Conservation (phyloP, 2,797 vertebrate genomes). For the Falco cherrug region DNA sequence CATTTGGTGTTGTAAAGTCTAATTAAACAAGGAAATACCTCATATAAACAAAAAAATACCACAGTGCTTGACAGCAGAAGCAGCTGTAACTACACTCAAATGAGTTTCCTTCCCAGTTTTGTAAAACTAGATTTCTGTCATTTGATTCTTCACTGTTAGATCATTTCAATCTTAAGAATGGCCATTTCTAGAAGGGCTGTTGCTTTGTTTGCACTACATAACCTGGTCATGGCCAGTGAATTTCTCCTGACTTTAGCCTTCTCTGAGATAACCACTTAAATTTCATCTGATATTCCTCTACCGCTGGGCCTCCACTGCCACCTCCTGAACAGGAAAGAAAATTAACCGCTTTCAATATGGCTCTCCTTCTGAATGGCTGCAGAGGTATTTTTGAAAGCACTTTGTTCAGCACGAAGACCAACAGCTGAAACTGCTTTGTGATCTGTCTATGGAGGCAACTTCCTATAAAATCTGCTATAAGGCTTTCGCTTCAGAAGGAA, state of each 20-base stretch:
- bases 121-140: neutral
- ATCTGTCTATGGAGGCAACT: neutral
- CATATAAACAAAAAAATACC: constrained; percentile 15
- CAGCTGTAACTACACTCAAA: neutral
- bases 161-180: neutral
- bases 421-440: neutral
- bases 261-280: neutral
- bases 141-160: neutral
- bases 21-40: constrained; percentile 3
- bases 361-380: neutral
- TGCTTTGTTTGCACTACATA: neutral
- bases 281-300: neutral
- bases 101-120: neutral
- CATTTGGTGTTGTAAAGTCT: neutral
- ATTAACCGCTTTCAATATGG: neutral
- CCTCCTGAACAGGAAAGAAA: constrained; percentile 51
- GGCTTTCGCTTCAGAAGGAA: neutral
- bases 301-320: constrained; percentile 53
- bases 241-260: neutral
- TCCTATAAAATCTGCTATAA: neutral
- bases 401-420: neutral
- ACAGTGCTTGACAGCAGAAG: neutral
- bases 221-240: neutral
- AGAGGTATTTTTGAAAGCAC: neutral
- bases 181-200: neutral